Conservation (phyloP, 2,113 vertebrate genomes). For the Pelusios castaneus region DNA sequence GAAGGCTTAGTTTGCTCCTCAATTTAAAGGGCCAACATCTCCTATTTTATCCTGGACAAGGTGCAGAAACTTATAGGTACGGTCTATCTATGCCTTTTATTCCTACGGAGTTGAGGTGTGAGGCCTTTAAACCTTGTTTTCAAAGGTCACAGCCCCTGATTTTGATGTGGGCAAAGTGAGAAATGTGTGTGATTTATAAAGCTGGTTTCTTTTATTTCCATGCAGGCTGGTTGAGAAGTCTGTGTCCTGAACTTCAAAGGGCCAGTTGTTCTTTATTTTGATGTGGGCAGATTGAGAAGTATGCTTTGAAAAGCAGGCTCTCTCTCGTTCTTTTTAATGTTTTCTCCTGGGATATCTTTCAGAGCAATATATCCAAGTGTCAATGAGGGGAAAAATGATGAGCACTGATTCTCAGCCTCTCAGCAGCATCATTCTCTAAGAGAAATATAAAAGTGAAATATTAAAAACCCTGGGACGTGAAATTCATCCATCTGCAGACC, state of each 20-base stretch:
- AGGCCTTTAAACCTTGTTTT: slow-evolving; percentile 34
- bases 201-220: slow-evolving; percentile 56
- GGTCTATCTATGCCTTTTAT: slow-evolving; percentile 24
- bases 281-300: slow-evolving; percentile 83
- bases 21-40: neutral
- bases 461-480: slow-evolving; percentile 81
- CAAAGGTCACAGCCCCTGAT: slow-evolving; percentile 50
- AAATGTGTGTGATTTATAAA: slow-evolving; percentile 64
- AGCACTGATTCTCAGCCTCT: slow-evolving; percentile 78
- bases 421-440: slow-evolving; percentile 80
- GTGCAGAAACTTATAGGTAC: neutral
- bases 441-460: slow-evolving; percentile 86
- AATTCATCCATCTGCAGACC: slow-evolving; percentile 71
- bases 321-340: slow-evolving; percentile 74
- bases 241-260: slow-evolving; percentile 82
- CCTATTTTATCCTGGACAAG: slow-evolving; percentile 30
- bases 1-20: neutral
- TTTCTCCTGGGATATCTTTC: slow-evolving; percentile 81
- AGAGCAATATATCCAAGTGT: slow-evolving; percentile 79
- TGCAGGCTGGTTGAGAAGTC: slow-evolving; percentile 73
- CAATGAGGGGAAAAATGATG: slow-evolving; percentile 76
- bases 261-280: slow-evolving; percentile 83
- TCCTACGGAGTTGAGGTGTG: slow-evolving; percentile 39
- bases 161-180: slow-evolving; percentile 60
- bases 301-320: slow-evolving; percentile 80